Base-by-base conservation (phyloP, 2,113 vertebrate genomes). In the Lichenostomus cassidix region DNA sequence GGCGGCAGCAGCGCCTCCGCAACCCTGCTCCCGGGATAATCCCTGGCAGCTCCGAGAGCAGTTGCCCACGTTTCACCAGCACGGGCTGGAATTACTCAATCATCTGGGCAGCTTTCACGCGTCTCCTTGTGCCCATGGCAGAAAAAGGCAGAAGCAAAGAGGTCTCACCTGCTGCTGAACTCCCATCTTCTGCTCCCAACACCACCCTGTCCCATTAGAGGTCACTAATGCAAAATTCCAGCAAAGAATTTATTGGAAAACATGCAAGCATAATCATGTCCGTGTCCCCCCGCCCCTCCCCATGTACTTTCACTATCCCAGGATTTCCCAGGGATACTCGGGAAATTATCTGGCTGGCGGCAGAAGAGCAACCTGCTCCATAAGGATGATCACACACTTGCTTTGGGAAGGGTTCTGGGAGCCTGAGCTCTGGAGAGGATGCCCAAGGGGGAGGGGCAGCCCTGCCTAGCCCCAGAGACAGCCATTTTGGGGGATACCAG, bases 81-180 rank as follows among this genome's bases (percentile, higher is more conserved):
- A 1, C 24, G 2, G 33, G 3, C 6, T 8, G 82, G n/a, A n/a
- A 41, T 67, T 6, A 9, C 12, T 46, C 24, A 4, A 0, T 42
- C 19, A 7, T 28, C 27, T 7, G 29, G 42, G 75, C 42, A 24
- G 74, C n/a, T 64, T 58, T 47, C 73, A 9, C 49, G 2, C 28
- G 20, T 33, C 28, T 17, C 33, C 35, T 42, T 42, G 24, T 2
- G 6, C 33, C 31, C 23, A 0, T 4, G 23, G 7, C 17, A 5
- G 49, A 17, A 63, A 10, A 55, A 21, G 7, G 15, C 44, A 29
- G 46, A 18, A 69, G 73, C 9, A 25, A 46, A 35, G 8, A 29
- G 35, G n/a, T 49, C 47, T 50, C 68, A 24, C 28, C 19, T 23
- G 42, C 41, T 62, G 60, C 56, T 52, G 37, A 65, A 11, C 33